Base-by-base conservation (phyloP, 2,888 invertebrate species). In the Netelia fuscicornis region DNA sequence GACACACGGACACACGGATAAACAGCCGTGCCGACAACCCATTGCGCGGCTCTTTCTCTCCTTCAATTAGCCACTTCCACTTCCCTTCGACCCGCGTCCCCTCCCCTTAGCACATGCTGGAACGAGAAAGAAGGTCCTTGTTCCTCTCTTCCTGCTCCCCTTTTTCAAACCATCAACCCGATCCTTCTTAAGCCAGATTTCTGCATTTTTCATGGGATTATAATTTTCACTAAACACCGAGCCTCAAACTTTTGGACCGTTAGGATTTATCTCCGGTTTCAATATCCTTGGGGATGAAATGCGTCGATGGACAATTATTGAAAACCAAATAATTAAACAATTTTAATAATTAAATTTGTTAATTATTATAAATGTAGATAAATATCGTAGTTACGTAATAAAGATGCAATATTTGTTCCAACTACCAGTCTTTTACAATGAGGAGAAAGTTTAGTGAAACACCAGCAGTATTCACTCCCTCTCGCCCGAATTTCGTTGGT, bases 11-110 rank as follows among this genome's bases (percentile, higher is more conserved):
- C 54, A 54, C 42, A 71, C 48, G n/a, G 8, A 62, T 42, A 71
- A 71, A 64, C n/a, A 72, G 65, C 79, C 76, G 58, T 85, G 79
- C 82, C 85, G 82, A 85, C 79, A 79, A 80, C 71, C 85, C 79
- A 85, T 85, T 80, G 82, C 85, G 72, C 80, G 71, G 78, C 81
- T 74, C 80, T 84, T 83, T 76, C 86, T 86, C 85, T 89, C 86
- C 89, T 87, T 88, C 88, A 90, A 91, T 91, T 90, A 90, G 89
- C 84, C 83, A 88, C 87, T 87, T 89, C 87, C 85, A 88, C 78
- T 86, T 84, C 71, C 77, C 82, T 62, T 70, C 77, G 68, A 64
- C 81, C 84, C 85, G 86, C 83, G 84, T 86, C 86, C 86, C 81
- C 86, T 81, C 30, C 3, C 37, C 37, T 37, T 37, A 37, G 37